Conservation (phyloP, 1,140 invertebrate genomes). For the Apis mellifera region Amel_HAv3.1 CM009942.2:6297001-6297500, state of each 20-base stretch:
- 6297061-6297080: neutral
- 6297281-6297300: too few relatives aligned
- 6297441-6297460: neutral
- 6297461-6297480: neutral
- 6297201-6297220: neutral
- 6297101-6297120: too few relatives aligned
- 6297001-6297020: slow-evolving; percentile 45
- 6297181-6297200: too few relatives aligned
- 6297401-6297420: too few relatives aligned
- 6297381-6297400: too few relatives aligned
- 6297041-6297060: neutral
- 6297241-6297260: too few relatives aligned
- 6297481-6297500: slow-evolving; percentile 7
- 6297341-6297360: too few relatives aligned
- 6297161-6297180: neutral
- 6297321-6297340: too few relatives aligned
- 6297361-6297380: too few relatives aligned
- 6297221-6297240: neutral
- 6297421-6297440: neutral
- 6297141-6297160: neutral
- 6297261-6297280: too few relatives aligned
- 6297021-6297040: slow-evolving; percentile 1
- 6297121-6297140: neutral
- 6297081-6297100: neutral
- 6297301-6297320: too few relatives aligned